Conservation (phyloP, 2,797 vertebrate species). For the Dromococcyx pavoninus region DNA sequence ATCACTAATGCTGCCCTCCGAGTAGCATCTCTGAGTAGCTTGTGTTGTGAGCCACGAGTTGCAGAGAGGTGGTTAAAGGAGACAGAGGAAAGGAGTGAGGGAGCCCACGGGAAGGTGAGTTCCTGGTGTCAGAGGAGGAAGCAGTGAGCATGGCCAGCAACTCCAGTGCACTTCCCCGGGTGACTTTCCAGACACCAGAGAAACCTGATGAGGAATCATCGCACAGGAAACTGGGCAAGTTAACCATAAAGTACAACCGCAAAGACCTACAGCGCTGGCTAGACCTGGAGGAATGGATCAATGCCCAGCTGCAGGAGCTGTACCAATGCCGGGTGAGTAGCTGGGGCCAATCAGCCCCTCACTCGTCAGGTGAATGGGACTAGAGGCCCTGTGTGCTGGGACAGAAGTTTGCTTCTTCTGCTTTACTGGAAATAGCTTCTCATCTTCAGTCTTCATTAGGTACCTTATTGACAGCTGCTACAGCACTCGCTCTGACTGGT, state of each 20-base stretch:
- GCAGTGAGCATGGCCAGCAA: slow-evolving; percentile 81
- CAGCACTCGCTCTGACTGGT: neutral
- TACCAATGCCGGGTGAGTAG: slow-evolving; percentile 88
- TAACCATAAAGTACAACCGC: slow-evolving; percentile 95
- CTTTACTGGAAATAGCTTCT: neutral
- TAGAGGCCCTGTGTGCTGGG: neutral
- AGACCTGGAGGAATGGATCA: slow-evolving; percentile 95
- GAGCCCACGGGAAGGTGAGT: neutral
- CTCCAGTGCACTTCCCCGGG: slow-evolving; percentile 83
- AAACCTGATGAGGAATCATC: slow-evolving; percentile 81
- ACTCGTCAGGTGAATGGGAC: neutral
- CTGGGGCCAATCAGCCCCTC: neutral
- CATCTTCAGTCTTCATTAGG: neutral
- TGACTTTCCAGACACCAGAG: slow-evolving; percentile 86
- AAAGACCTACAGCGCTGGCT: slow-evolving; percentile 94
- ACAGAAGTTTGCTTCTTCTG: neutral
- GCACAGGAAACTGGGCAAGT: slow-evolving; percentile 88
- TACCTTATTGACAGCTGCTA: neutral
- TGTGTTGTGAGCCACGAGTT: neutral
- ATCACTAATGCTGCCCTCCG: neutral
- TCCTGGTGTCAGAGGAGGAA: neutral
- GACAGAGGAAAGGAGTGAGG: neutral
- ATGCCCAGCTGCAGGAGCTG: slow-evolving; percentile 89
- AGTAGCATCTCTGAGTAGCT: neutral
- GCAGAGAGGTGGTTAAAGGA: neutral